Evolutionary conservation across 2,113 vertebrate species (phyloP).

Genomic region (Mesoclemmys tuberculata): DNA sequence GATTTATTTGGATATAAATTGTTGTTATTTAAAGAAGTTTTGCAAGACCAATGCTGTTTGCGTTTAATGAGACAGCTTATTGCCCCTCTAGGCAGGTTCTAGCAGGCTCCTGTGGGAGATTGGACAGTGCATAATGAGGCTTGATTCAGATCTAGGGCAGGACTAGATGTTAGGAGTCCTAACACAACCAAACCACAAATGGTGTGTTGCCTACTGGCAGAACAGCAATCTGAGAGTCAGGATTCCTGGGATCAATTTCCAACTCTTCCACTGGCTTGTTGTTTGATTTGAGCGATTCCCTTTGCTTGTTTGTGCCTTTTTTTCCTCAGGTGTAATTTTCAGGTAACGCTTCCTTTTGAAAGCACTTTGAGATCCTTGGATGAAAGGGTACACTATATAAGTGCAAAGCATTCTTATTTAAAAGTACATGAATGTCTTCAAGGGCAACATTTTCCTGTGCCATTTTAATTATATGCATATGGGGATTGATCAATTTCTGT

Average conservation of each 20-base stretch:
- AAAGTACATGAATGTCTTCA: neutral
- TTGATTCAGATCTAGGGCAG: neutral
- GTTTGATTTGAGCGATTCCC: neutral
- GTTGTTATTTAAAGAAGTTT: neutral
- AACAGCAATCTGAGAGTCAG: neutral
- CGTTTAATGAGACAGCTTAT: neutral
- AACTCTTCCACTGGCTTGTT: neutral
- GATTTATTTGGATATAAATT: neutral
- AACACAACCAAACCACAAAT: neutral
- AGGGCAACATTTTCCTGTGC: neutral
- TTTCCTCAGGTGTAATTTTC: neutral
- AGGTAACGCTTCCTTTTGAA: neutral
- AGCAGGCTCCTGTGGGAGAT: neutral
- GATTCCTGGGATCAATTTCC: neutral
- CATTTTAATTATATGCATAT: neutral
- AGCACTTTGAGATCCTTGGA: neutral
- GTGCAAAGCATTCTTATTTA: fast-evolving
- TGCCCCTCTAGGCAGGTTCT: neutral
- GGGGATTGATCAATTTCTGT: neutral
- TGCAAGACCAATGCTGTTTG: neutral
- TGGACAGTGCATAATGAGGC: neutral
- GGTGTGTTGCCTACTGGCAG: neutral
- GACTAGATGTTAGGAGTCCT: neutral
- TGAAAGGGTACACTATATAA: neutral
- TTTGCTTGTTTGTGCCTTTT: neutral